These are phyloP conservation scores for Ariopsis seemanni DNA, from an alignment of 2,113 vertebrate species.

Conservation along the genomic window DNA sequence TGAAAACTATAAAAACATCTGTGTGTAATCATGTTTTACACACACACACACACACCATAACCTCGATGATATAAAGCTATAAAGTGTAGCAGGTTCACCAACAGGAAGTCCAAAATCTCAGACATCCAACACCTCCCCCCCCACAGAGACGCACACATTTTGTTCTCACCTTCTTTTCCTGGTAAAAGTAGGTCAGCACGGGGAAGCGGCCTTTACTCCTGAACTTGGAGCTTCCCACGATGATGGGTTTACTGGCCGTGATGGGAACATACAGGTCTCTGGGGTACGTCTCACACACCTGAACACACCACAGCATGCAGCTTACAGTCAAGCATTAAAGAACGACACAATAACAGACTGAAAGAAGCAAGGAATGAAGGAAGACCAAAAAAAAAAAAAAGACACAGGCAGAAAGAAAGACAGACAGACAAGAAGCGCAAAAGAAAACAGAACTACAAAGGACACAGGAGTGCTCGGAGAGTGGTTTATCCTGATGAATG, in stretches of 20 bases:
- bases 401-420: no score
- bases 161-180: conserved; percentile 85
- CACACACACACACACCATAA: conserved; percentile 9
- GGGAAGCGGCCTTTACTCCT: conserved; percentile 98
- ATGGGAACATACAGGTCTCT: conserved; percentile 90
- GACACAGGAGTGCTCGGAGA: no score
- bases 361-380: not conserved
- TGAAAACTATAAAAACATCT: not conserved
- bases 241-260: conserved; percentile 90
- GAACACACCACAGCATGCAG: conserved; percentile 20
- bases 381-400: no score
- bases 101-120: not conserved
- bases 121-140: not conserved
- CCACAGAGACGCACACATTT: not conserved
- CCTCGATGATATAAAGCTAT: not conserved
- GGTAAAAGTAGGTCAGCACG: conserved; percentile 93
- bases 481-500: no score
- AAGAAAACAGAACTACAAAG: no score
- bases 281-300: conserved; percentile 98
- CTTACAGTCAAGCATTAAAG: not conserved
- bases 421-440: no score
- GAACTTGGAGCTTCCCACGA: conserved; percentile 97
- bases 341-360: not conserved
- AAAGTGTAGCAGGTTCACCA: not conserved
- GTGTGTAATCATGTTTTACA: conserved; percentile 2